These are phyloP conservation scores for Acanthiza pusilla DNA, from an alignment of 2,797 vertebrate species.

Conservation along the genomic window DNA sequence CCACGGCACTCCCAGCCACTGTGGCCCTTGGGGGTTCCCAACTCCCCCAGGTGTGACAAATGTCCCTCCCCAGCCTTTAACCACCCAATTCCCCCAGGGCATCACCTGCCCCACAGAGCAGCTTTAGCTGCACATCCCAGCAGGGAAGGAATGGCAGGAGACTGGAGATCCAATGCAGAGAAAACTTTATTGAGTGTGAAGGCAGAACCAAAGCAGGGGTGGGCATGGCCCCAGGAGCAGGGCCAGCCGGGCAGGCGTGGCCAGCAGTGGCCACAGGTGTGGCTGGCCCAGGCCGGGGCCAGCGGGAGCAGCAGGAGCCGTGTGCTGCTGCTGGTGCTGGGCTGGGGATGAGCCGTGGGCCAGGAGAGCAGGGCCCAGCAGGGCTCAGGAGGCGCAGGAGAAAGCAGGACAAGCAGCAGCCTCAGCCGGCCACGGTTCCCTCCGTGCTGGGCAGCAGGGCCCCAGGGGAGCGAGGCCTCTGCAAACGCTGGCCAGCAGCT, in stretches of 20 bases:
- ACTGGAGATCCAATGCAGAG: not conserved
- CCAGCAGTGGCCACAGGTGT: not conserved
- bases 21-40: not conserved
- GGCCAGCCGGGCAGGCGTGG: not conserved
- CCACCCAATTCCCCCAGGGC: not conserved
- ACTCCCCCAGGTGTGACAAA: not conserved
- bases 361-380: not conserved
- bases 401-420: not conserved
- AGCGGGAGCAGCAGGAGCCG: not conserved
- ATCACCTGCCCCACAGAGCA: accelerated
- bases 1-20: accelerated
- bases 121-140: not conserved
- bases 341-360: too few species aligned
- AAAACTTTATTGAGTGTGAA: not conserved
- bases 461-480: not conserved
- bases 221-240: not conserved
- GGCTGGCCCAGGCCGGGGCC: not conserved
- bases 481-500: not conserved
- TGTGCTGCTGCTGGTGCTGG: not conserved
- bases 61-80: too few species aligned
- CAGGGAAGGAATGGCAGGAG: not conserved
- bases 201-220: not conserved
- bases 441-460: not conserved
- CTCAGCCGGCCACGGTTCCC: not conserved
- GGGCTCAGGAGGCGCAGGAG: not conserved